Percentiles rank a stretch among this genome's conserved stretches.
phyloP scores from a whole-genome alignment of 2,113 vertebrate species.

The Poeciliopsis retropinna region DNA sequence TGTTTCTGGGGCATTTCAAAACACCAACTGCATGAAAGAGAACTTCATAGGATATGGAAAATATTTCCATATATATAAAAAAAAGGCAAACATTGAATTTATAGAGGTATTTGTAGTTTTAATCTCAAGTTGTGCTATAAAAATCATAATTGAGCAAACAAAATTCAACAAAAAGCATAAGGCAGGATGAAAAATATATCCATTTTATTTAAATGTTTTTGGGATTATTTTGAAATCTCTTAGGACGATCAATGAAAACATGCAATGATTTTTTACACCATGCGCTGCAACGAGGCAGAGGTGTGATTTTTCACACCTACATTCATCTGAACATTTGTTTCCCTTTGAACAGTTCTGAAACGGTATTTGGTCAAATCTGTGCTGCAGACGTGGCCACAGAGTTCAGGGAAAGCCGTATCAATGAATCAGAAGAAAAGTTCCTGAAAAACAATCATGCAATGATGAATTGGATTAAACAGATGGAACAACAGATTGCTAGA shows the following conservation, averaged over 20 bases:
- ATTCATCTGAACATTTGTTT: constrained; percentile 46
- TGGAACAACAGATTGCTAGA: constrained; percentile 71
- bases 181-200: background rate
- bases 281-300: background rate
- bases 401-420: constrained; percentile 9
- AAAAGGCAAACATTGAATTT: background rate
- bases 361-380: constrained; percentile 50
- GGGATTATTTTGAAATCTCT: background rate
- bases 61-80: background rate
- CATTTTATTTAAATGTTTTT: background rate
- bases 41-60: constrained; percentile 50
- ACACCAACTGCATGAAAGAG: constrained; percentile 37
- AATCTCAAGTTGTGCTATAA: background rate
- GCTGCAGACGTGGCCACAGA: constrained; percentile 9
- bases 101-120: constrained; percentile 3
- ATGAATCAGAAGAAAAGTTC: constrained; percentile 33
- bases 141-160: background rate
- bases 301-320: constrained; percentile 62
- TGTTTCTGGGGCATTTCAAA: constrained; percentile 71
- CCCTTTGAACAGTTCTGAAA: constrained; percentile 22
- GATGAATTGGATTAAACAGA: constrained; percentile 65
- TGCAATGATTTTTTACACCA: background rate
- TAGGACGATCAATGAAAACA: constrained; percentile 3
- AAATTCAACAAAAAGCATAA: background rate
- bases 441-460: constrained; percentile 20